A percentile compares a stretch with the other conserved stretches of the same genome.
These are phyloP conservation scores for Apocrypta bakeri DNA, from an alignment of 1,140 invertebrate species.

Conservation along the genomic window DNA sequence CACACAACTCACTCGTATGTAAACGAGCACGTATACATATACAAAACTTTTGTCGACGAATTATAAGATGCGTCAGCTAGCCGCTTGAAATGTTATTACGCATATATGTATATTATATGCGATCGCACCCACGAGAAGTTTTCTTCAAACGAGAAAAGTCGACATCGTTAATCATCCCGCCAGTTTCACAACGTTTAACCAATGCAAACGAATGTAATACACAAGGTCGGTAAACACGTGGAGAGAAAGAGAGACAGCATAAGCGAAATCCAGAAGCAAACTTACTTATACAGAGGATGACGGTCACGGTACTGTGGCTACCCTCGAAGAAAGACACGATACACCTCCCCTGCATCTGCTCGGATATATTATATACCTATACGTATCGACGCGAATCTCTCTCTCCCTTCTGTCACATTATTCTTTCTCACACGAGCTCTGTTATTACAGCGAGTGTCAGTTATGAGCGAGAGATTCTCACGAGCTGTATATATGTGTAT, in stretches of 20 bases:
- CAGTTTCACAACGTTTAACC: background rate
- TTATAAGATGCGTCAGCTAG: background rate
- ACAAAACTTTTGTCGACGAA: too few species aligned
- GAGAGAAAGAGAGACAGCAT: background rate
- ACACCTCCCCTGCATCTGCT: background rate
- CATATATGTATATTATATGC: too few species aligned
- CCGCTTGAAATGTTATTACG: too few species aligned
- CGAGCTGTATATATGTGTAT: constrained; percentile 1
- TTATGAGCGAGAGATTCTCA: constrained; percentile 44
- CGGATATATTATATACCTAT: background rate
- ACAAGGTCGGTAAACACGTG: constrained; percentile 38
- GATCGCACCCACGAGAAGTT: background rate
- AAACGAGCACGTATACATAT: too few species aligned
- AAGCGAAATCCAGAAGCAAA: background rate
- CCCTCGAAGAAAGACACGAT: constrained; percentile 1
- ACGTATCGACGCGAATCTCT: constrained; percentile 40
- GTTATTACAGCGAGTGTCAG: constrained; percentile 39
- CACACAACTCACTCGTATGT: too few species aligned
- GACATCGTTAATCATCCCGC: background rate
- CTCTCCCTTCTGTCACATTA: constrained; percentile 53
- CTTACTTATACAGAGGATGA: background rate
- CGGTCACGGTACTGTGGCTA: constrained; percentile 23
- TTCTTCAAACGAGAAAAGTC: background rate
- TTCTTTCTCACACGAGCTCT: constrained; percentile 53
- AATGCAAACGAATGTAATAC: constrained; percentile 46